These are phyloP conservation scores for Chalcosyrphus nemorum DNA, from an alignment of 2,888 invertebrate species.

Conservation along the genomic window DNA sequence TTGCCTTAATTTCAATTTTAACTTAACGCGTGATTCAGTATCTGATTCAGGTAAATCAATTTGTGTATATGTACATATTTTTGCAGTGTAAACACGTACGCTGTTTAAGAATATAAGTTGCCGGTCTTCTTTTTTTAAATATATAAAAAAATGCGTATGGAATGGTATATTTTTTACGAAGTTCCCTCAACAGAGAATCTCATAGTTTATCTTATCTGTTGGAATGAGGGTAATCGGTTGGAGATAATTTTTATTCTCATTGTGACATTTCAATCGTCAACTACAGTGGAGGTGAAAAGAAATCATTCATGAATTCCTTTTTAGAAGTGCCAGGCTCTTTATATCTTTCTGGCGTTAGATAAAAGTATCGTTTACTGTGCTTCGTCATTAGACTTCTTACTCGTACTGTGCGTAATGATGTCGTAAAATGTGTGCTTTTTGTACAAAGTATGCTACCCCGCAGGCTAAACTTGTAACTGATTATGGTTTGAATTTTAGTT, in stretches of 20 bases:
- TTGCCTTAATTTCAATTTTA: conserved; percentile 10
- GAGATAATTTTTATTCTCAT: conserved; percentile 42
- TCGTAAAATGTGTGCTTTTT: conserved; percentile 3
- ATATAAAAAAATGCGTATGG: neutral
- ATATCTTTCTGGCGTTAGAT: neutral
- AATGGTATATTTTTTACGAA: neutral
- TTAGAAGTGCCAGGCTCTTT: neutral
- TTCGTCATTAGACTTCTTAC: neutral
- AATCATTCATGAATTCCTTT: neutral
- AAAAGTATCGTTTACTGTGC: neutral
- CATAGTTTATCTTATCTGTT: conserved; percentile 58
- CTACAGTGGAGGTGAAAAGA: conserved; percentile 5
- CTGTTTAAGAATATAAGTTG: neutral
- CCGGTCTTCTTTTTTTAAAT: neutral
- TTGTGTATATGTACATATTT: conserved; percentile 11
- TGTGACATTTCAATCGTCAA: conserved; percentile 13
- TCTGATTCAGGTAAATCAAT: conserved; percentile 28
- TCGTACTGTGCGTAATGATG: neutral
- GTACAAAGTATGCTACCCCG: neutral
- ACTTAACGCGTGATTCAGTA: conserved; percentile 16
- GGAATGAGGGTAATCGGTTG: conserved; percentile 35
- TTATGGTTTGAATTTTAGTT: conserved; percentile 13
- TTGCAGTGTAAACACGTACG: conserved; percentile 23
- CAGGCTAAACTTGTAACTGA: conserved; percentile 13
- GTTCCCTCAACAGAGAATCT: conserved; percentile 11